phyloP scores from a whole-genome alignment of 2,888 invertebrate species.

The Meteorus cinctellus region DNA sequence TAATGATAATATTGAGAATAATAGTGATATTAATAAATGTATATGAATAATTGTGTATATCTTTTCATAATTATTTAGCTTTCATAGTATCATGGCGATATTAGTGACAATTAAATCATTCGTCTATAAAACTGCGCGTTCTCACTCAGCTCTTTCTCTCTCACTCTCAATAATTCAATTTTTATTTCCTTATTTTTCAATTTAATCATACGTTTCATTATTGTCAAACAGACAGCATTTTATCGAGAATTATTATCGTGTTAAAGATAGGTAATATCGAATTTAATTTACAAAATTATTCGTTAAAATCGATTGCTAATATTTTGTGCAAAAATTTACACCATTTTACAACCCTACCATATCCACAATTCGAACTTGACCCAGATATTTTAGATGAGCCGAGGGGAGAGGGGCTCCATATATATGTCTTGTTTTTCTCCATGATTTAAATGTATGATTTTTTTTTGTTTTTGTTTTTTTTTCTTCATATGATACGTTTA shows the following conservation, averaged over 20 bases:
- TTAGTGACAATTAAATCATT: background rate
- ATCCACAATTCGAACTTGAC: background rate
- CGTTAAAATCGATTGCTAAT: slow-evolving; percentile 62
- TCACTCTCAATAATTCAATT: background rate
- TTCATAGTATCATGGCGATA: background rate
- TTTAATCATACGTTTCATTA: slow-evolving; percentile 65
- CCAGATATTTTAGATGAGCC: background rate
- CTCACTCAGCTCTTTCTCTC: background rate
- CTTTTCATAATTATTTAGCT: background rate
- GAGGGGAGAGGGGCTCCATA: background rate
- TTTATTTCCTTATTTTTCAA: slow-evolving; percentile 41
- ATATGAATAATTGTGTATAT: background rate
- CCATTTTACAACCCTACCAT: slow-evolving; percentile 40
- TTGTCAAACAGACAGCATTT: slow-evolving; percentile 73
- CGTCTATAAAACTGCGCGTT: background rate
- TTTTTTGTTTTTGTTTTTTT: background rate
- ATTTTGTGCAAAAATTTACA: slow-evolving; percentile 70
- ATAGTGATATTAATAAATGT: background rate
- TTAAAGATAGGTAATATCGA: slow-evolving; percentile 30
- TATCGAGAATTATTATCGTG: slow-evolving; percentile 38
- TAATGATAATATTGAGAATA: background rate
- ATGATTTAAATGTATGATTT: slow-evolving; percentile 22
- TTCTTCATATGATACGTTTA: slow-evolving; percentile 3
- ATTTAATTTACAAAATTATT: slow-evolving; percentile 44
- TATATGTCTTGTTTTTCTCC: background rate